A percentile compares a stretch with the other conserved stretches of the same genome.
Evolutionary conservation across 2,113 vertebrate genomes (phyloP).

Genomic region (Zosterops japonicus): DNA sequence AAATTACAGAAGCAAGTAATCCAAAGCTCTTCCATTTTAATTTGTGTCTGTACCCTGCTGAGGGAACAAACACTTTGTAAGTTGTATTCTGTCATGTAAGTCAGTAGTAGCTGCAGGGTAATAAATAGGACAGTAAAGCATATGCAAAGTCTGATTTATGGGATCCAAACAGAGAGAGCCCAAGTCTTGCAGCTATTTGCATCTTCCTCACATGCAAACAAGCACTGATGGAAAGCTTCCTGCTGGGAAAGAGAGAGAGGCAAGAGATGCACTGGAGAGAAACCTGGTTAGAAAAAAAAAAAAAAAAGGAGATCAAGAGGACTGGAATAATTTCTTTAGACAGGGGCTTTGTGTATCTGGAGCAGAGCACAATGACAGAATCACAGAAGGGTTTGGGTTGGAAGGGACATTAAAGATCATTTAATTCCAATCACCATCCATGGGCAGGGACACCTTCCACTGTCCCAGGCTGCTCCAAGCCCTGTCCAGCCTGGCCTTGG

Average conservation of each 20-base stretch:
- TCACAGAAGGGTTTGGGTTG: background rate
- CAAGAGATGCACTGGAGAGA: background rate
- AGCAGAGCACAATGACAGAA: background rate
- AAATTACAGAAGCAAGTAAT: constrained; percentile 54
- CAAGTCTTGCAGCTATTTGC: constrained; percentile 32
- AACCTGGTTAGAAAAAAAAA: background rate
- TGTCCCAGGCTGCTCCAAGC: background rate
- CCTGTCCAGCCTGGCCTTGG: rapidly evolving
- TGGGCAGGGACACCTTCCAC: background rate
- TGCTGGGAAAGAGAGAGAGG: background rate
- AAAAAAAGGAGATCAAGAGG: background rate
- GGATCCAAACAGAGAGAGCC: background rate
- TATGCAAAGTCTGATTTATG: constrained; percentile 1
- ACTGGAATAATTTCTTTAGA: background rate
- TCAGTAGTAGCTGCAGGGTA: background rate
- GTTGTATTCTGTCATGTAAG: background rate
- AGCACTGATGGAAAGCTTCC: background rate
- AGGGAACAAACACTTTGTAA: constrained; percentile 50
- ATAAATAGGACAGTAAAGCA: constrained; percentile 36
- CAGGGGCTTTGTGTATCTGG: background rate
- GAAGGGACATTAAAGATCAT: background rate
- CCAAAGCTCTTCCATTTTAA: constrained; percentile 61
- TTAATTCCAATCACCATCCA: rapidly evolving
- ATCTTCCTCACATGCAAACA: constrained; percentile 10
- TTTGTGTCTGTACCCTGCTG: constrained; percentile 63